Evolutionary conservation across 2,113 vertebrate species (phyloP).

Genomic region (Vanacampus margaritifer): DNA sequence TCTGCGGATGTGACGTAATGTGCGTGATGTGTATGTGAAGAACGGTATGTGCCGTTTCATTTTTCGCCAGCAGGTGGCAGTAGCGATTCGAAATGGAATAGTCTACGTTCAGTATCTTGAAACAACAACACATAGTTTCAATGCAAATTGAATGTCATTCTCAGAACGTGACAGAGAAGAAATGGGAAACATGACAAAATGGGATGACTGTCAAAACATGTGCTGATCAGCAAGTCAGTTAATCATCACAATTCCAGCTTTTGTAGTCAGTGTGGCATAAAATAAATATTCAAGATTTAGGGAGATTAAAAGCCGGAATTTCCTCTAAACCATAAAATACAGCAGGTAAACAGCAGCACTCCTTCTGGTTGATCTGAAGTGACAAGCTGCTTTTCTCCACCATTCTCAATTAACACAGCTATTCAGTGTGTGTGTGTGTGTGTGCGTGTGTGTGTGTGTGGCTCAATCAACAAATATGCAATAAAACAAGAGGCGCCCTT

Average conservation of each 20-base stretch:
- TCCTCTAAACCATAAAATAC: neutral
- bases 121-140: neutral
- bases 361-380: constrained; percentile 14
- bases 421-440: constrained; percentile 9
- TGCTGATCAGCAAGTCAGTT: neutral
- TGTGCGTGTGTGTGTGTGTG: neutral
- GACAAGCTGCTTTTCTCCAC: neutral
- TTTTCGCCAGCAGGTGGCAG: too few species aligned
- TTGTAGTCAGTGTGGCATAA: neutral
- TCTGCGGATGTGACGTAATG: too few species aligned
- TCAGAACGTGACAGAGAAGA: neutral
- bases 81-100: too few species aligned
- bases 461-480: constrained; percentile 46
- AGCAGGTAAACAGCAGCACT: constrained; percentile 7
- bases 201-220: neutral
- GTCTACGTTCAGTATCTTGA: too few species aligned
- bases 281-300: neutral
- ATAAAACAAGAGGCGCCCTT: constrained; percentile 54
- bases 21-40: too few species aligned
- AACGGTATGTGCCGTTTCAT: too few species aligned
- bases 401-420: constrained; percentile 13
- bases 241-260: neutral
- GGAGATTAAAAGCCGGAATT: neutral
- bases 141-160: neutral
- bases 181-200: neutral